Percentiles rank a stretch among this genome's conserved stretches.
phyloP scores from a whole-genome alignment of 1,140 invertebrate genomes.

The Leptopilina boulardi region DNA sequence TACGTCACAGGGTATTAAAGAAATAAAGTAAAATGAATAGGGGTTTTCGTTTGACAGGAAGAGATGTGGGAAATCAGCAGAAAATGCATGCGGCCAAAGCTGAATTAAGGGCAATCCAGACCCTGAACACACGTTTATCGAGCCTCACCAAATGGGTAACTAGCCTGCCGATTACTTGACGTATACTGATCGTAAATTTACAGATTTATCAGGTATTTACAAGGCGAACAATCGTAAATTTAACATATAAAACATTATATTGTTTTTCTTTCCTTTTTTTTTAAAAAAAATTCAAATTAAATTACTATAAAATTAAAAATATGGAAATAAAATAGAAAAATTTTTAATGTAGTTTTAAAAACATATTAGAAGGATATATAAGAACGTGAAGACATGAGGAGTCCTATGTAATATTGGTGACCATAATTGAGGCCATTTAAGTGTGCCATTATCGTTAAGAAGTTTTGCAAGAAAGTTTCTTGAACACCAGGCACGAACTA shows the following conservation, averaged over 20 bases:
- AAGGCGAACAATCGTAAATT: conserved; percentile 1
- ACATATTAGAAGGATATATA: too few species aligned
- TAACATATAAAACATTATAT: background rate
- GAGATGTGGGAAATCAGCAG: background rate
- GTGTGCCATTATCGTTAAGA: conserved; percentile 39
- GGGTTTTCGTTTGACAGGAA: too few species aligned
- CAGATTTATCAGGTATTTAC: conserved; percentile 11
- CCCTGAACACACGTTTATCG: background rate
- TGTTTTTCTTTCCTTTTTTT: too few species aligned
- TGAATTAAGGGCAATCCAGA: background rate
- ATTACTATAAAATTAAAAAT: too few species aligned
- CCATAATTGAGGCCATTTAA: conserved; percentile 29
- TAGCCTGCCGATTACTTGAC: background rate
- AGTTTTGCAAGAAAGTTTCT: conserved; percentile 51
- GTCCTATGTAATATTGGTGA: conserved; percentile 13
- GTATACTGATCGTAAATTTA: background rate
- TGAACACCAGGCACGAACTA: conserved; percentile 40
- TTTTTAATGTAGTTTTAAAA: background rate
- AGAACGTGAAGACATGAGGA: background rate
- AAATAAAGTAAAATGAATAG: too few species aligned
- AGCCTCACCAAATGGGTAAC: conserved; percentile 10
- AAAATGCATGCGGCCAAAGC: background rate
- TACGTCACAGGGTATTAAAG: too few species aligned
- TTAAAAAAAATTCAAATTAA: too few species aligned
- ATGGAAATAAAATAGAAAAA: background rate